Conservation (phyloP, 2,113 vertebrate genomes). For the Rynchops niger region DNA sequence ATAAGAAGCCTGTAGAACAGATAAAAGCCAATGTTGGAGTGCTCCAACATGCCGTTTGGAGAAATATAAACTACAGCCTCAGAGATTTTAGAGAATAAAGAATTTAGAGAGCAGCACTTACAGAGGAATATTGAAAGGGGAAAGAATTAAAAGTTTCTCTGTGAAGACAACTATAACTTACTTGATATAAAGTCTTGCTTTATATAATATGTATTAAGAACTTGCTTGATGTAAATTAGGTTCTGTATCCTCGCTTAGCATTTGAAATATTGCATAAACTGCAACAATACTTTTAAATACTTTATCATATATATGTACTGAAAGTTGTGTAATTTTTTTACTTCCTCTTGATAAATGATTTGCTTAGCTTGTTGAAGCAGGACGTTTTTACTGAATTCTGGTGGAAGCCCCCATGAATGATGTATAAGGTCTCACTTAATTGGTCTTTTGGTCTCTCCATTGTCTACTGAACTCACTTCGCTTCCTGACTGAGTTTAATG, state of each 20-base stretch:
- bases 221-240: background rate
- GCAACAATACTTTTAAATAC: background rate
- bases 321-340: background rate
- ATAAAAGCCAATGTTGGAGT: background rate
- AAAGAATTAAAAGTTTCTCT: background rate
- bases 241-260: background rate
- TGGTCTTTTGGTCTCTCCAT: background rate
- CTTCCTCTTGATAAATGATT: background rate
- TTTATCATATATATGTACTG: background rate
- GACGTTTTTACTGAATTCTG: background rate
- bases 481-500: slow-evolving; percentile 26
- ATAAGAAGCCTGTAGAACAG: background rate
- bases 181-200: background rate
- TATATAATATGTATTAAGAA: background rate
- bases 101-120: background rate
- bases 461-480: background rate
- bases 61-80: background rate
- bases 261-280: background rate
- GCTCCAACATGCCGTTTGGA: background rate
- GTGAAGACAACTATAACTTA: background rate
- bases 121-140: background rate
- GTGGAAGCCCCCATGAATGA: background rate
- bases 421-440: slow-evolving; percentile 13
- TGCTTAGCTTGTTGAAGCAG: background rate
- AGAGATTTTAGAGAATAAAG: background rate